Base-by-base conservation (phyloP, 2,113 vertebrate species). In the Marmota flaviventris region DNA sequence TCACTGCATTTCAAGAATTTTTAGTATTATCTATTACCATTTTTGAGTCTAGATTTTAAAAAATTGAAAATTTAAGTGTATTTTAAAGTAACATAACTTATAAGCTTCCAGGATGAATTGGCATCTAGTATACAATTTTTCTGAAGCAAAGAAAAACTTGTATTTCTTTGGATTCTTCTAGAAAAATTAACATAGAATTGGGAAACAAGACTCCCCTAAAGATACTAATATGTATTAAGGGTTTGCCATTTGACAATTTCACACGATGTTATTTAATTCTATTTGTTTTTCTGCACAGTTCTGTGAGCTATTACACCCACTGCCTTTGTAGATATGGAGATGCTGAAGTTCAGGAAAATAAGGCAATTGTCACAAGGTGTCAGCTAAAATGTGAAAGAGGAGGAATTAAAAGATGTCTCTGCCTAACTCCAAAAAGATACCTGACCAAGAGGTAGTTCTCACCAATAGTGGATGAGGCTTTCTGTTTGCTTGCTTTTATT, bases 61-160 rank as follows among this genome's bases (percentile, higher is more conserved):
- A 90, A 48, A 90, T 93, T 86, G 39, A 61, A 83, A 93, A 53
- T 72, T 76, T 94, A 93, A 87, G 75, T 79, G 61, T 83, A 58
- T 58, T 91, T 97, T 84, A 92, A 96, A 84, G 79, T 90, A 95
- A 79, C 27, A 63, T 83, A 82, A 90, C 32, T 89, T 69, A 78
- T 34, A 97, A 67, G 5, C 20, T 39, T 86, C 7, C 14, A 86
- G 13, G 16, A 78, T 77, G 69, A 72, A 4, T 37, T 45, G 3
- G 45, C 27, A 82, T 89, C 63, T 92, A 0, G 51, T 82, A 67
- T 12, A 39, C 17, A 63, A 37, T 81, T 72, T 84, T 79, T 22
- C 69, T 87, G 56, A 85, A 92, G 12, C 17, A 85, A 67, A 88
- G 91, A 10, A 87, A 97, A 96, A 73, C 9, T 39, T 70, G 8